Base-by-base conservation (phyloP, 2,797 vertebrate genomes). In the Myotis findleyi region DNA sequence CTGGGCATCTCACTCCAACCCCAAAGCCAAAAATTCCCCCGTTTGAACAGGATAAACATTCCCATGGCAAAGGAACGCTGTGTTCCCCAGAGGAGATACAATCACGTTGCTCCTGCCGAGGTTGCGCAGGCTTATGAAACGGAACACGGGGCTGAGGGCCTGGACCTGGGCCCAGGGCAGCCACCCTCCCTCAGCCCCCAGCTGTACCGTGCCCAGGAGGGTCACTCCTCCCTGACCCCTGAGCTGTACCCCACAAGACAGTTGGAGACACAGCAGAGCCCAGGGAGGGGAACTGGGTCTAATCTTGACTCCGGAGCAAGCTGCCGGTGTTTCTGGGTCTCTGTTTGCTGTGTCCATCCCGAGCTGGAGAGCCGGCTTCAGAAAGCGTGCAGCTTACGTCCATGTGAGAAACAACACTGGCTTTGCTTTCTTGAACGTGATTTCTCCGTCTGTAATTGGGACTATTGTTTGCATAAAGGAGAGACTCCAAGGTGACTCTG, bases 1-100 rank as follows among this genome's bases (percentile, higher is more conserved):
- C 93, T 87, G 30, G 20, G 16, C 6, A 1, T 89, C 77, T 89
- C 62, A 41, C 51, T 92, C 17, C 62, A 33, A 30, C 73, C 62
- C 83, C 80, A 55, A 89, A 84, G 83, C 94, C 96, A 96, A 79
- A 79, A 97, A 89, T 85, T 93, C 87, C 95, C 85, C 82, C 77
- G 59, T 87, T 95, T 68, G 38, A 89, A 91, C 82, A 91, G 91
- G 41, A 88, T 97, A 95, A 95, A 95, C 91, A 97, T 95, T 97
- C 96, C 94, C 81, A 91, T 83, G 87, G 91, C 94, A 88, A 38
- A 94, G 47, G 89, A 87, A 96, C 47, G 0, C 87, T 66, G 66
- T 95, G 92, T 94, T 95, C 95, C 91, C 95, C 51, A 72, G 77
- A 92, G 93, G 51, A 88, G 81, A 94, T 6, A 18, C 36, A 55